Conservation (phyloP, 2,888 invertebrate species). For the Rhaphigaster nebulosa region DNA sequence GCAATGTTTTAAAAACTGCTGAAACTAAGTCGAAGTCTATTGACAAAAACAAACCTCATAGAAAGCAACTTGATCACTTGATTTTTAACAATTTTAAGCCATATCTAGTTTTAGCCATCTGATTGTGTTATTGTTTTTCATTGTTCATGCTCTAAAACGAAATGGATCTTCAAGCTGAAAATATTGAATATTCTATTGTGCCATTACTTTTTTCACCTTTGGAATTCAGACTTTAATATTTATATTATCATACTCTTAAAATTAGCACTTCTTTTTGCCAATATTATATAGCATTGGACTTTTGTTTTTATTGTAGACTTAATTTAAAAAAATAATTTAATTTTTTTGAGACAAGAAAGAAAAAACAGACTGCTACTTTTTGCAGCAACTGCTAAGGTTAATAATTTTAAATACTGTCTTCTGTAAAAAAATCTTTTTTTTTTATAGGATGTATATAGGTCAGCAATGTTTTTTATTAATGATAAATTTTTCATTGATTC, state of each 20-base stretch:
- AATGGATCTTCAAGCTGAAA: neutral
- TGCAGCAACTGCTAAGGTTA: too few relatives aligned
- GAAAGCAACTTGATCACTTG: neutral
- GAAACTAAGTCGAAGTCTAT: neutral
- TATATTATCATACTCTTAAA: neutral
- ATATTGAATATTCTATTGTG: neutral
- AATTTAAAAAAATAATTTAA: too few relatives aligned
- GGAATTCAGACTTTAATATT: neutral
- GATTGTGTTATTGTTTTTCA: neutral
- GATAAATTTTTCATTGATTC: conserved; percentile 84
- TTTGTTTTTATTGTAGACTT: too few relatives aligned
- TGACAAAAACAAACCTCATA: neutral
- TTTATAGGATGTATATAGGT: conserved; percentile 76
- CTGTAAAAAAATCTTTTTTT: conserved; percentile 62
- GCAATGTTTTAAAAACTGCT: neutral
- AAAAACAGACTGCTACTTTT: too few relatives aligned
- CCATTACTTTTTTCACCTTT: neutral
- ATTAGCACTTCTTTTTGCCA: neutral
- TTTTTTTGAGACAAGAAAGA: too few relatives aligned
- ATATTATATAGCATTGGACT: neutral
- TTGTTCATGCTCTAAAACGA: neutral
- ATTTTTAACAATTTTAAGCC: neutral
- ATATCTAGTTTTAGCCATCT: neutral
- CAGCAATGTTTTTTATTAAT: conserved; percentile 84
- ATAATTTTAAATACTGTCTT: too few relatives aligned